Conservation (phyloP, 2,797 vertebrate genomes). For the Danio tinwini region DNA sequence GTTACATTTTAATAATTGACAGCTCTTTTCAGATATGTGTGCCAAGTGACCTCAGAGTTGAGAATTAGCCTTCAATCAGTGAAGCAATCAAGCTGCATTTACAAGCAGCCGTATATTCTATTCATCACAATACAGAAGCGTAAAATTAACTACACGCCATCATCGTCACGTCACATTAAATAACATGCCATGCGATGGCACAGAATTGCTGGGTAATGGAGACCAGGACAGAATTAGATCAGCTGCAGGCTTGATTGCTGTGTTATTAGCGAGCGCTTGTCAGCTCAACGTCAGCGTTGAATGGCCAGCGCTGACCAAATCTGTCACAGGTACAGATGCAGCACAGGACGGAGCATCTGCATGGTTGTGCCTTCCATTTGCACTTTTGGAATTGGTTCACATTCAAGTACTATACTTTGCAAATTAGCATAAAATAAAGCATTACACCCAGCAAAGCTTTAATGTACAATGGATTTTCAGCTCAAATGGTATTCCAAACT, state of each 20-base stretch:
- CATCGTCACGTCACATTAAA: slow-evolving; percentile 46
- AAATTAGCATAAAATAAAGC: not conserved
- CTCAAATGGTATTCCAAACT: too few relatives aligned
- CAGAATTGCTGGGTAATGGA: slow-evolving; percentile 38
- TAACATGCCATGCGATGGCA: slow-evolving; percentile 23
- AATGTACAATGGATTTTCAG: too few relatives aligned
- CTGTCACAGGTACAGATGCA: slow-evolving; percentile 70
- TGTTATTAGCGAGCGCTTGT: slow-evolving; percentile 58
- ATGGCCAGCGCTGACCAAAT: slow-evolving; percentile 72
- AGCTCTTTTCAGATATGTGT: not conserved
- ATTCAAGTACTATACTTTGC: not conserved
- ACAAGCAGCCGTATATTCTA: slow-evolving; percentile 33
- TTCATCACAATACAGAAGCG: slow-evolving; percentile 28
- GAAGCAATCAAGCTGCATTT: slow-evolving; percentile 35
- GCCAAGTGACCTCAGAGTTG: slow-evolving; percentile 3
- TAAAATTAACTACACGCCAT: slow-evolving; percentile 48
- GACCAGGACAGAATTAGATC: slow-evolving; percentile 49
- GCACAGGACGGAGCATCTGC: slow-evolving; percentile 23
- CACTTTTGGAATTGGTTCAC: not conserved
- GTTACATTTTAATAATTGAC: not conserved
- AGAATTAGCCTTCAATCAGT: slow-evolving; percentile 33
- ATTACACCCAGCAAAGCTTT: too few relatives aligned
- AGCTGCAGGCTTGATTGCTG: slow-evolving; percentile 53
- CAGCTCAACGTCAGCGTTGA: slow-evolving; percentile 60
- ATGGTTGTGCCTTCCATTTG: not conserved